These are phyloP conservation scores for Campoletis sonorensis DNA, from an alignment of 1,140 invertebrate genomes.

Conservation along the genomic window DNA sequence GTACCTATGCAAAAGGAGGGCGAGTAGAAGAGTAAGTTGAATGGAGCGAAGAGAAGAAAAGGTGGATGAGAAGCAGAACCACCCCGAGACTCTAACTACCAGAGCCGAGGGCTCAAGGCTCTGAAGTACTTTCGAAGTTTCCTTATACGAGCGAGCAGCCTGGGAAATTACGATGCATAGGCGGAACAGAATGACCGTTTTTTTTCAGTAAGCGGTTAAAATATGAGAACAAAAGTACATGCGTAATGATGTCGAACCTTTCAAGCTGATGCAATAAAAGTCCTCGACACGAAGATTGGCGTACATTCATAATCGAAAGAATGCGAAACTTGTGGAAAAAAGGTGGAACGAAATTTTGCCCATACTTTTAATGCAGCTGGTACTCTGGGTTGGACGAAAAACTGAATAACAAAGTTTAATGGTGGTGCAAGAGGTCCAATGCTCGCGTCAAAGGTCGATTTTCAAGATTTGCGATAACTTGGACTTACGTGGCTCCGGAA, in stretches of 20 bases:
- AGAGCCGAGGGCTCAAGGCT: conserved; percentile 33
- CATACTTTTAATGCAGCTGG: background rate
- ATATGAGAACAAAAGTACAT: background rate
- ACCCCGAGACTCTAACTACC: conserved; percentile 16
- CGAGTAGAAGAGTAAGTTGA: background rate
- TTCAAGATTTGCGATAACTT: background rate
- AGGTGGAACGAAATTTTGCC: background rate
- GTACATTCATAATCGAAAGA: background rate
- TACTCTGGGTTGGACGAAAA: background rate
- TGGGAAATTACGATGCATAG: conserved; percentile 20
- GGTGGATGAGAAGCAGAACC: conserved; percentile 18
- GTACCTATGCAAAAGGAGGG: background rate
- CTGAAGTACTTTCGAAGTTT: conserved; percentile 40
- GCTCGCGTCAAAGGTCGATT: background rate
- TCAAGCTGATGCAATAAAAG: background rate
- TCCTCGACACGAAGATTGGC: background rate
- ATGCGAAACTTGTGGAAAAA: background rate
- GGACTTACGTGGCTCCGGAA: background rate
- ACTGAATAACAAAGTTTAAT: background rate
- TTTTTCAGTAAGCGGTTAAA: background rate
- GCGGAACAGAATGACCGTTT: background rate
- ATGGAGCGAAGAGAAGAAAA: background rate
- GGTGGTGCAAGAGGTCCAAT: background rate
- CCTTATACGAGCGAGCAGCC: conserved; percentile 24
- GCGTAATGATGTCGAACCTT: background rate